phyloP scores from a whole-genome alignment of 2,888 invertebrate species.

The Pomacea canaliculata region DNA sequence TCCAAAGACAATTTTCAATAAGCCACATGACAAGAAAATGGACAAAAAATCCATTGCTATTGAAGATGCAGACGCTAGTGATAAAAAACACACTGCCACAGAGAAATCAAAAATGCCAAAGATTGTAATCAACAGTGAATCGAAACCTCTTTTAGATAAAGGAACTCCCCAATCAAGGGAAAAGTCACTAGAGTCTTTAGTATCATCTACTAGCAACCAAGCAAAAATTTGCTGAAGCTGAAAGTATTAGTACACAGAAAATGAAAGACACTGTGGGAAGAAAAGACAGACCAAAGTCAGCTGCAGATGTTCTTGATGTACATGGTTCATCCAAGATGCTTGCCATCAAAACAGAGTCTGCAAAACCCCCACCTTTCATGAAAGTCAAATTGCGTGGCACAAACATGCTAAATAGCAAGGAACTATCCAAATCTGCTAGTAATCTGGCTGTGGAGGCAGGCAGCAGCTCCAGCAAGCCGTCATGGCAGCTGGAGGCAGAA shows the following conservation, averaged over 20 bases:
- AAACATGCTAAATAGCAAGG: neutral
- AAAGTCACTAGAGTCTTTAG: too few species aligned
- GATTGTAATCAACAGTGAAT: too few species aligned
- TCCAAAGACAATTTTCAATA: too few species aligned
- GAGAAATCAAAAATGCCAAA: too few species aligned
- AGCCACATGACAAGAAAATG: too few species aligned
- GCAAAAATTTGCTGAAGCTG: neutral
- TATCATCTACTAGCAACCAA: neutral
- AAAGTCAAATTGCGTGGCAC: constrained; percentile 9
- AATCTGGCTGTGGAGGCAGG: neutral
- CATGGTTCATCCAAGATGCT: constrained; percentile 3
- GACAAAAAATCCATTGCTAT: too few species aligned
- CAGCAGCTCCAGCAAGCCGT: constrained; percentile 31
- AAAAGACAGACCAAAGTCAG: constrained; percentile 17
- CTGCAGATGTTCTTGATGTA: constrained; percentile 3
- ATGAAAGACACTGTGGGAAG: neutral
- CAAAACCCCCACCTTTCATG: constrained; percentile 22
- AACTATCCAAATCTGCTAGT: constrained; percentile 10
- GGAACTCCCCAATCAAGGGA: too few species aligned
- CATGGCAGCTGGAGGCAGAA: constrained; percentile 62
- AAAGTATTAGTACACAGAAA: too few species aligned
- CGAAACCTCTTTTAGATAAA: too few species aligned
- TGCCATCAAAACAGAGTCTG: constrained; percentile 15
- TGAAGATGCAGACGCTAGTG: too few species aligned
- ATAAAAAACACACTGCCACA: too few species aligned